A percentile compares a stretch with the other conserved stretches of the same genome.
Conservation (phyloP, 2,113 vertebrate genomes). For the Melanotaenia duboulayi region DNA sequence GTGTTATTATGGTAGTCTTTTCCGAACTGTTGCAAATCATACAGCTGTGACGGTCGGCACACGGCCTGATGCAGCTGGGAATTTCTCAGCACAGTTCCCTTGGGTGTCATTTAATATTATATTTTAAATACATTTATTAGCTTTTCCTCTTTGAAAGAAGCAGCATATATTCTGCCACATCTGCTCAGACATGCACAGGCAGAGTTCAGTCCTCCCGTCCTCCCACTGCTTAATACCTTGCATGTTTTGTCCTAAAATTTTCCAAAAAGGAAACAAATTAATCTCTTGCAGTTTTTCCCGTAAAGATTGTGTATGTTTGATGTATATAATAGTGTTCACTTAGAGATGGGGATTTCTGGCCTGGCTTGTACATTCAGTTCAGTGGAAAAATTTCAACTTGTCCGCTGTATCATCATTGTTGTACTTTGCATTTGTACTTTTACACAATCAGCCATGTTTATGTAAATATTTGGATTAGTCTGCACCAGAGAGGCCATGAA, state of each 20-base stretch:
- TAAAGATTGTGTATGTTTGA: slow-evolving; percentile 28
- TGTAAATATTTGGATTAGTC: slow-evolving; percentile 21
- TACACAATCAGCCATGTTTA: slow-evolving; percentile 4
- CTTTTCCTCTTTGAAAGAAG: slow-evolving; percentile 20
- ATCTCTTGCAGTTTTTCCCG: slow-evolving; percentile 24
- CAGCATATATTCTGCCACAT: slow-evolving; percentile 1
- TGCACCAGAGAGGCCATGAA: neutral
- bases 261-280: slow-evolving; percentile 16
- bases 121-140: neutral
- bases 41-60: slow-evolving; percentile 26
- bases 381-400: neutral
- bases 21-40: slow-evolving; percentile 25
- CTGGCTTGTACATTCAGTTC: slow-evolving; percentile 9
- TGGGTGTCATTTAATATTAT: slow-evolving; percentile 18
- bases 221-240: slow-evolving; percentile 42
- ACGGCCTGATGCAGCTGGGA: slow-evolving; percentile 11
- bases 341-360: slow-evolving; percentile 47
- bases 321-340: slow-evolving; percentile 49
- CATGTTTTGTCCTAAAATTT: slow-evolving; percentile 1
- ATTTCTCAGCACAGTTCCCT: slow-evolving; percentile 7
- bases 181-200: slow-evolving; percentile 4
- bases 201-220: slow-evolving; percentile 3
- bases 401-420: slow-evolving; percentile 5
- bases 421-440: slow-evolving; percentile 20
- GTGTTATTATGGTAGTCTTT: slow-evolving; percentile 2